Conservation (phyloP, 2,797 vertebrate genomes). For the Rhodeus uyekii region DNA sequence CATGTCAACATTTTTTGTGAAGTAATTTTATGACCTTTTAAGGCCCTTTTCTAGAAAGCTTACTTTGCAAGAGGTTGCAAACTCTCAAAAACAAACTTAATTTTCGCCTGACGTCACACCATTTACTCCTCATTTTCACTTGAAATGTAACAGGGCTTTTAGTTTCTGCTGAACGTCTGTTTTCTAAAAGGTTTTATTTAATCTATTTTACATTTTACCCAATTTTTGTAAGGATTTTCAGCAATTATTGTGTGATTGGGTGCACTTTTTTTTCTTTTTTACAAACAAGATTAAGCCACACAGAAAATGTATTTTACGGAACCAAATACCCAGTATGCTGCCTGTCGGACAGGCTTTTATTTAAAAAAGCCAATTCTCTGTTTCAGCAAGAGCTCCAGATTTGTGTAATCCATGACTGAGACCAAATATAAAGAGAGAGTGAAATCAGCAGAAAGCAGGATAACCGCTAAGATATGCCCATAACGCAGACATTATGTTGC, state of each 20-base stretch:
- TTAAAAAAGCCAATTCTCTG: constrained; percentile 6
- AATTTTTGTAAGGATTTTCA: background rate
- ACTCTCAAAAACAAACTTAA: background rate
- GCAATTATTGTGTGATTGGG: constrained; percentile 1
- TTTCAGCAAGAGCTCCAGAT: constrained; percentile 30
- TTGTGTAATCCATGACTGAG: constrained; percentile 28
- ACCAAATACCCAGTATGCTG: constrained; percentile 28
- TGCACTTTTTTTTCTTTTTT: background rate
- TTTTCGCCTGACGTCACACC: background rate
- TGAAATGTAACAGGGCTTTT: background rate
- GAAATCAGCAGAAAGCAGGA: constrained; percentile 24
- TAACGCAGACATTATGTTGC: constrained; percentile 18
- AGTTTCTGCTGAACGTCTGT: background rate
- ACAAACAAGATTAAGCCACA: constrained; percentile 27
- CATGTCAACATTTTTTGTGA: background rate
- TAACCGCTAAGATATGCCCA: background rate
- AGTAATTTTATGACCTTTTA: background rate
- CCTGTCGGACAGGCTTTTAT: constrained; percentile 17
- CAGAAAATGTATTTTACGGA: constrained; percentile 35
- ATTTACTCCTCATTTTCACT: background rate
- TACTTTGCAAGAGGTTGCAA: background rate
- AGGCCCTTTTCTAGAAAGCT: background rate
- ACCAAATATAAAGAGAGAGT: constrained; percentile 25
- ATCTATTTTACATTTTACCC: background rate
- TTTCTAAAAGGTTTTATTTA: background rate